Conservation (phyloP, 37 sponge, comb jelly and placozoan species). For the Beroe ovata region DNA sequence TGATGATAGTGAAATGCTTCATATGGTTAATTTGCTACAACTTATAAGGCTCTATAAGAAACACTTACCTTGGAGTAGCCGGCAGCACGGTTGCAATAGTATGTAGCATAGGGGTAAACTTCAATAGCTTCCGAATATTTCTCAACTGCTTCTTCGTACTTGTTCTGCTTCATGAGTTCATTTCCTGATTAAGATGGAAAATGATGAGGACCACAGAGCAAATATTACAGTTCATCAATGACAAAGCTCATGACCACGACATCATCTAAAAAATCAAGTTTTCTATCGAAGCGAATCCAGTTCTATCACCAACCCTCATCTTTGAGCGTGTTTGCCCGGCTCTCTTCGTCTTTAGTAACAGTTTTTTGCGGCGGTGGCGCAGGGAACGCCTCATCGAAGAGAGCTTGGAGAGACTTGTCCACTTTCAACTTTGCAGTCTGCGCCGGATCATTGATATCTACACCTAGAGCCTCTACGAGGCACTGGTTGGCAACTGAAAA, state of each 20-base stretch:
- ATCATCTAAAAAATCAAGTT: no score
- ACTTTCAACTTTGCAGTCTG: constrained; percentile 27
- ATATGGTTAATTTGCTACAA: no score
- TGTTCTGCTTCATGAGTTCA: constrained; percentile 62
- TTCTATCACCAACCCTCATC: constrained; percentile 10
- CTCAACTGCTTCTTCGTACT: constrained; percentile 55
- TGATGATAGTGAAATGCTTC: no score
- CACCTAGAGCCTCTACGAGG: constrained; percentile 25
- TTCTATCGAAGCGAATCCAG: neutral
- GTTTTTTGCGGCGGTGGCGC: neutral
- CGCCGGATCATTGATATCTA: constrained; percentile 12
- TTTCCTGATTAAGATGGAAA: no score
- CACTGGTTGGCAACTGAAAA: constrained; percentile 53
- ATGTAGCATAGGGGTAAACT: constrained; percentile 1
- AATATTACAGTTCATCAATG: no score
- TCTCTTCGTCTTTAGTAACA: constrained; percentile 48
- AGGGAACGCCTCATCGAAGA: constrained; percentile 25
- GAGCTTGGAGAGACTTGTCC: neutral
- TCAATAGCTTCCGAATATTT: constrained; percentile 57
- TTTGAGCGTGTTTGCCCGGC: constrained; percentile 2
- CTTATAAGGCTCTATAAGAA: neutral
- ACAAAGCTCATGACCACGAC: no score
- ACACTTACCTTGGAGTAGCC: constrained; percentile 13
- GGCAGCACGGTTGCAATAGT: constrained; percentile 52
- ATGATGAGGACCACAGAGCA: no score